Base-by-base conservation (phyloP, 2,888 invertebrate species). In the Drosophila sordidula region DNA sequence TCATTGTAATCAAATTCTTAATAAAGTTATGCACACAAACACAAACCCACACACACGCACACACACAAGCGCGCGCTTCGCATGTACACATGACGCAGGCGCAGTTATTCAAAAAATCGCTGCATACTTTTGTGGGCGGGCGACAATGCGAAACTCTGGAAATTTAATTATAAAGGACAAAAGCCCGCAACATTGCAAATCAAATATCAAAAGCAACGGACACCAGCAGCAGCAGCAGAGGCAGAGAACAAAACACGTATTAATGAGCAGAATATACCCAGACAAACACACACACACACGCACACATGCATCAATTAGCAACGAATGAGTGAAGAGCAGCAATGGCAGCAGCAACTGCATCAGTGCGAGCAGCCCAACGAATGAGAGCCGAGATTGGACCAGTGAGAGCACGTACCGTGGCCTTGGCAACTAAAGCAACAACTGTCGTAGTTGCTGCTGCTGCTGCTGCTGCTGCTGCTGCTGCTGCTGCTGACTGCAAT, bases 81-180 rank as follows among this genome's bases (percentile, higher is more conserved):
- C 26, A 29, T 29, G 11, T 32, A 18, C 11, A 44, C 34, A 49
- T 44, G 56, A 79, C 75, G 72, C 75, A 71, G 49, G 77, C 75
- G 79, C 78, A 82, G 52, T 75, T 51, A 25, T 38, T 14, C 12
- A 42, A 72, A 69, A 65, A 81, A 58, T 49, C 47, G 55, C 45
- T 63, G 83, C 82, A 87, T 82, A 89, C 84, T 80, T 82, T 69
- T 83, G 78, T 46, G 87, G 67, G 68, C 42, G 49, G 32, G 26
- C 47, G 38, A 49, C 61, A 64, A 55, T 57, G 44, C 32, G 38
- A 46, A 57, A 62, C 46, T 16, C 58, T 65, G 34, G 47, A 72
- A 77, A 84, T 89, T 87, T 73, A 70, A 89, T 89, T 83, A 87
- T 83, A 63, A 70, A 26, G 58, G 68, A 79, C 68, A 67, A 47